A percentile compares a stretch with the other conserved stretches of the same genome.
phyloP scores from a whole-genome alignment of 1,140 invertebrate species.

The Nautilus pompilius region DNA sequence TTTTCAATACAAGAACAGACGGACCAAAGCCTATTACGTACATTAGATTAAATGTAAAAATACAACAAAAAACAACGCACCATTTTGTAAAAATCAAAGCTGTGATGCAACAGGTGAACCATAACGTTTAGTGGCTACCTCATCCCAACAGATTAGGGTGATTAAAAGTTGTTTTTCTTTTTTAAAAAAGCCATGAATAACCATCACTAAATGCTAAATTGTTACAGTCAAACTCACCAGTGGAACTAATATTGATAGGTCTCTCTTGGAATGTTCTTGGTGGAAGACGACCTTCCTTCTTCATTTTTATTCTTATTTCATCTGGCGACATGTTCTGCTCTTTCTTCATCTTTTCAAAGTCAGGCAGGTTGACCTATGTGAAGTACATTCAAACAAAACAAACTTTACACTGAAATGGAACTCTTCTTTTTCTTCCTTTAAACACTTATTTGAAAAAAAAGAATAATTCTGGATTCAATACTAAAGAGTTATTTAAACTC shows the following conservation, averaged over 20 bases:
- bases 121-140: no score
- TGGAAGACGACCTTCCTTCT: constrained; percentile 29
- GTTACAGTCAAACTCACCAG: constrained; percentile 27
- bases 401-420: neutral
- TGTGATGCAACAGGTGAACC: no score
- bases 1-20: no score
- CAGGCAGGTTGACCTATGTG: constrained; percentile 29
- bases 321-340: constrained; percentile 27
- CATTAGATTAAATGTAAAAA: no score
- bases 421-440: neutral
- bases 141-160: no score
- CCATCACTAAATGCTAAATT: no score
- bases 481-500: neutral
- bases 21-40: no score
- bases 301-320: constrained; percentile 29
- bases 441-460: neutral
- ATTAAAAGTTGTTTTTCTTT: no score
- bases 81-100: no score
- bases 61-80: no score
- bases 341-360: constrained; percentile 24
- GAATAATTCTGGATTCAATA: neutral
- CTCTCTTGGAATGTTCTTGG: constrained; percentile 29
- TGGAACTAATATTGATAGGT: constrained; percentile 28
- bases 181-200: no score
- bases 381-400: neutral